Evolutionary conservation across 2,797 vertebrate genomes (phyloP), one percentile per base, ranked within the genome.

Genomic region (Trachurus trachurus): DNA sequence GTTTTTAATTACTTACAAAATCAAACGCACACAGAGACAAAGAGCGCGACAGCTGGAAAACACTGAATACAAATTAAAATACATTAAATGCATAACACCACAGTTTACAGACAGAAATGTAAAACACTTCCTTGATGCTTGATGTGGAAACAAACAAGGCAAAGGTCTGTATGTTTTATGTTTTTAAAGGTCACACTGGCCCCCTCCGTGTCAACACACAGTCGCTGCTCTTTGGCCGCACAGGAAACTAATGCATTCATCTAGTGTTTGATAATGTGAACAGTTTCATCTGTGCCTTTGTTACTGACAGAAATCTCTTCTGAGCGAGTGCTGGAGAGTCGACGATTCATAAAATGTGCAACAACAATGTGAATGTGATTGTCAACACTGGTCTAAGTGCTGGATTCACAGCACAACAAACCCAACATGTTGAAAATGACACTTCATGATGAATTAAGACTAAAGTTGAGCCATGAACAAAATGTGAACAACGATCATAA

Each of bases 111-210:
- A 78, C 34, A 58, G 2, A 16, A 4, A 49, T 58, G 64, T 67
- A 53, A 86, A 88, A 88, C 78, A 87, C 80, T 91, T 85, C 78
- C 13, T 65, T 26, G 21, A 76, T 39, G 60, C 21, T 34, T 12
- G 29, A 66, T 22, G 34, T 59, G 59, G 76, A 81, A 39, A 65
- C 50, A 59, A 37, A 69, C 58, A 42, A 57, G 71, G 71, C 78
- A 76, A 66, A 71, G 15, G 34, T 69, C 59, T 37, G 21, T 0
- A 26, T 59, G 19, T 4, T 42, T 2, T 76, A 53, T 42, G 19
- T 59, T 5, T 68, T 11, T 59, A 40, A 54, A 58, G 62, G 75
- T 81, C 68, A 76, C 29, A 11, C 37, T 7, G 12, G 22, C 56
- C 17, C 50, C 47, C 34, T 42, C 31, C 47, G 13, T 29, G 19